Conservation (phyloP, 2,797 vertebrate genomes). For the Nannoperca obscura region DNA sequence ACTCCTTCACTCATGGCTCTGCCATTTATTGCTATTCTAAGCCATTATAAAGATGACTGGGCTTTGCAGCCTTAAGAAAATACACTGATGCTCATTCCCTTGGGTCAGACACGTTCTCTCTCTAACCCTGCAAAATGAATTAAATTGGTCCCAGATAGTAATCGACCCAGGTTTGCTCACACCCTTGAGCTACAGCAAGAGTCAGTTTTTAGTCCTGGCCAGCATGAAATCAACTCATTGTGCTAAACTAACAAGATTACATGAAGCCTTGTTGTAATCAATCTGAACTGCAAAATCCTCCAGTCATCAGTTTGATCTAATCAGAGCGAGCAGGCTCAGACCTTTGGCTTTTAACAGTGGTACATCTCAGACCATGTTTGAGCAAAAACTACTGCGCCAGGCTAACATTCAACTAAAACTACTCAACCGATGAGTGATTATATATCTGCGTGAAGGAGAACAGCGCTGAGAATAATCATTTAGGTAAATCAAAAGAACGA, state of each 20-base stretch:
- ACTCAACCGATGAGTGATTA: neutral
- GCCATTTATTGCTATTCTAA: conserved; percentile 21
- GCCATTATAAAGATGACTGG: conserved; percentile 29
- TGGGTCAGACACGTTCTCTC: conserved; percentile 29
- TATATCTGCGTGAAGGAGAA: neutral
- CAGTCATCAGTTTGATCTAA: conserved; percentile 46
- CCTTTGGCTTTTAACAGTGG: conserved; percentile 24
- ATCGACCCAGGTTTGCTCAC: conserved; percentile 49
- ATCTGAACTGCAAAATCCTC: conserved; percentile 37
- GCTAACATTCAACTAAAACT: neutral
- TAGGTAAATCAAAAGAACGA: neutral
- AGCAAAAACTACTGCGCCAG: neutral
- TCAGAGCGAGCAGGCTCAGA: conserved; percentile 14
- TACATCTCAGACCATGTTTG: neutral
- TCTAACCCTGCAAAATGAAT: conserved; percentile 39
- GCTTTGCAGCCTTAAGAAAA: conserved; percentile 34
- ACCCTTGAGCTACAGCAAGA: conserved; percentile 43
- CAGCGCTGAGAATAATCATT: neutral
- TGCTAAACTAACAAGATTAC: conserved; percentile 61
- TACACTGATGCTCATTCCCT: conserved; percentile 13
- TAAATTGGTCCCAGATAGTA: conserved; percentile 41
- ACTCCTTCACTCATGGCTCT: conserved; percentile 13
- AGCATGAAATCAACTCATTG: conserved; percentile 54
- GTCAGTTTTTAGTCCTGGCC: conserved; percentile 20
- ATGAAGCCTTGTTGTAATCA: conserved; percentile 40